A percentile compares a stretch with the other conserved stretches of the same genome.
Conservation (phyloP, 2,797 vertebrate genomes). For the Allobates femoralis region DNA sequence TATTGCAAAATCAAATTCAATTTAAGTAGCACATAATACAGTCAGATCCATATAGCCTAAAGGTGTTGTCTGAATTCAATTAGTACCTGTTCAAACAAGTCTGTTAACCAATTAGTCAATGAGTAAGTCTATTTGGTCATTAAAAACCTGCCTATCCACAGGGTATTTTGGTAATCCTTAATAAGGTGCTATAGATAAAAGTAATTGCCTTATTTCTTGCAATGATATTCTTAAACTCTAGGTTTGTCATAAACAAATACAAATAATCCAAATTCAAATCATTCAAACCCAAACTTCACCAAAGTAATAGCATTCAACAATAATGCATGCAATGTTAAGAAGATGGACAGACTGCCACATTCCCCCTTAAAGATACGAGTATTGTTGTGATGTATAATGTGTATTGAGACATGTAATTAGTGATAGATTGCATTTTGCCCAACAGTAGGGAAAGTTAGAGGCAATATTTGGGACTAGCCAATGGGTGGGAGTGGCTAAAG, state of each 20-base stretch:
- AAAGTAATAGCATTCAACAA: neutral
- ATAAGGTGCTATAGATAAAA: conserved; percentile 1
- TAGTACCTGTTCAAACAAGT: conserved; percentile 46
- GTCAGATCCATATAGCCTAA: conserved; percentile 33
- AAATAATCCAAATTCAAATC: neutral
- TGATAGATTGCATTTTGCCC: too few species aligned
- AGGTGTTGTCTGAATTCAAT: conserved; percentile 57
- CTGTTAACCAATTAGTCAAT: conserved; percentile 43
- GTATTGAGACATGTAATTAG: too few species aligned
- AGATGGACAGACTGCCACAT: too few species aligned
- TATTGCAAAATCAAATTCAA: conserved; percentile 56
- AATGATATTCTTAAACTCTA: conserved; percentile 29
- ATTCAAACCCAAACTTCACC: neutral
- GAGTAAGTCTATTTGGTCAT: conserved; percentile 37
- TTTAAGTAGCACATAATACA: conserved; percentile 44
- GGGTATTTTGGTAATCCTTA: conserved; percentile 18
- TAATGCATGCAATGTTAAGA: too few species aligned
- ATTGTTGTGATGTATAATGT: too few species aligned
- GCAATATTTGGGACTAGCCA: too few species aligned
- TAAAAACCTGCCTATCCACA: neutral
- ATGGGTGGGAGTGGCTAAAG: too few species aligned
- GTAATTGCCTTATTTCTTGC: conserved; percentile 6
- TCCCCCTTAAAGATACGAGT: too few species aligned
- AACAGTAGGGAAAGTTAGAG: too few species aligned
- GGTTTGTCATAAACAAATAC: neutral